Evolutionary conservation across 2,797 vertebrate species (phyloP), one percentile per base, ranked within the genome.

Genomic region (Anolis apletophallus): DNA sequence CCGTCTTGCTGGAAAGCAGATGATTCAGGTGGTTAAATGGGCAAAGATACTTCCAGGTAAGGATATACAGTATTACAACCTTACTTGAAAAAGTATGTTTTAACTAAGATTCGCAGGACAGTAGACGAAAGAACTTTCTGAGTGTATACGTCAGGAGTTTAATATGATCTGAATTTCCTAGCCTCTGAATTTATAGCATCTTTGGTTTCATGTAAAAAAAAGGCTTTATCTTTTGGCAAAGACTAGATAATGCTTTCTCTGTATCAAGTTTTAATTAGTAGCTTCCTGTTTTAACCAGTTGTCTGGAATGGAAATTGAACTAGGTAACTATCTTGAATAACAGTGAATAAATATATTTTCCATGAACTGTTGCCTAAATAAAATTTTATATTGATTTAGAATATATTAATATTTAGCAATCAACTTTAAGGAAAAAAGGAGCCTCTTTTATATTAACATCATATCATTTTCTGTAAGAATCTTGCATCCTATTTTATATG

Each of bases 31-130:
- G 91, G 99, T 99, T 94, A 99, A 99, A 96, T 99, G 99, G 99
- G 98, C 99, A 95, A 99, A 99, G 98, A 97, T 99, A 97, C 98
- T 99, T 97, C 99, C 99, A 99, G 99, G 98, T 99, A 96, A 92
- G 96, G 95, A 68, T 8, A 0, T 0, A 46, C 46, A 7, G 46
- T 46, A 54, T 17, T 32, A 46, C 55, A 23, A 77, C 52, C 19
- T 11, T 34, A 40, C 10, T 71, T 52, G 61, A 10, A 64, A 64
- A 64, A 64, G 23, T 64, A 64, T 29, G 29, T 11, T 64, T 64
- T 12, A 64, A 64, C 26, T 11, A 64, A 3, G 29, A 29, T 64
- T 64, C 61, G 2, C 61, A 29, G 61, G 26, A 64, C 61, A 64
- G 23, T 29, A 64, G 23, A 64, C 61, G 10, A 29, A 29, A 29